Evolutionary conservation across 2,888 invertebrate species (phyloP).

Genomic region (Halictus quadricinctus): DNA sequence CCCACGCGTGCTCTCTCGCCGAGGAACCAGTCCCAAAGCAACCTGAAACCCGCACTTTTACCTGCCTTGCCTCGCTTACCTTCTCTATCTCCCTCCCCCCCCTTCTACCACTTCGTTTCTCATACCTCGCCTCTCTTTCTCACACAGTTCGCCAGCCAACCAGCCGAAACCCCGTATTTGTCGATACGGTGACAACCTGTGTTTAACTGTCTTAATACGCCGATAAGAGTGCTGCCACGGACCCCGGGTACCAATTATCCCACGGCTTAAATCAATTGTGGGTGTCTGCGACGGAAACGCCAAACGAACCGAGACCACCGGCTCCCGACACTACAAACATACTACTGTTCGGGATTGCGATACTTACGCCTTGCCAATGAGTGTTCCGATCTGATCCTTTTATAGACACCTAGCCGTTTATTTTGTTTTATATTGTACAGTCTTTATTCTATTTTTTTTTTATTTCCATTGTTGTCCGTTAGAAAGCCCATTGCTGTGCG

Average conservation of each 20-base stretch:
- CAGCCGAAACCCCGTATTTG: conserved; percentile 40
- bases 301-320: not conserved
- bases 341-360: not conserved
- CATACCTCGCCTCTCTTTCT: not conserved
- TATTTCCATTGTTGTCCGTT: not conserved
- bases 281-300: conserved; percentile 12
- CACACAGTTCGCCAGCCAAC: not conserved
- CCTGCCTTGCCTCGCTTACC: conserved; percentile 10
- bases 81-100: not conserved
- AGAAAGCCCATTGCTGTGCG: not conserved
- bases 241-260: conserved; percentile 33
- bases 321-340: not conserved
- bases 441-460: not conserved
- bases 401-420: not conserved
- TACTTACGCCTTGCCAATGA: not conserved
- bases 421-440: not conserved
- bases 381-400: not conserved
- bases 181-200: conserved; percentile 46
- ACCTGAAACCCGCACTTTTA: conserved; percentile 48
- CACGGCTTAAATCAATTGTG: conserved; percentile 38
- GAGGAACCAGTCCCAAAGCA: conserved; percentile 64
- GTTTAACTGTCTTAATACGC: conserved; percentile 50
- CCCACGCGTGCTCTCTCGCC: conserved; percentile 66
- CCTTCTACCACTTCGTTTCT: not conserved
- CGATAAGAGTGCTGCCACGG: conserved; percentile 17